These are phyloP conservation scores for Eristalis arbustorum DNA, from an alignment of 2,888 invertebrate genomes.

Conservation along the genomic window DNA sequence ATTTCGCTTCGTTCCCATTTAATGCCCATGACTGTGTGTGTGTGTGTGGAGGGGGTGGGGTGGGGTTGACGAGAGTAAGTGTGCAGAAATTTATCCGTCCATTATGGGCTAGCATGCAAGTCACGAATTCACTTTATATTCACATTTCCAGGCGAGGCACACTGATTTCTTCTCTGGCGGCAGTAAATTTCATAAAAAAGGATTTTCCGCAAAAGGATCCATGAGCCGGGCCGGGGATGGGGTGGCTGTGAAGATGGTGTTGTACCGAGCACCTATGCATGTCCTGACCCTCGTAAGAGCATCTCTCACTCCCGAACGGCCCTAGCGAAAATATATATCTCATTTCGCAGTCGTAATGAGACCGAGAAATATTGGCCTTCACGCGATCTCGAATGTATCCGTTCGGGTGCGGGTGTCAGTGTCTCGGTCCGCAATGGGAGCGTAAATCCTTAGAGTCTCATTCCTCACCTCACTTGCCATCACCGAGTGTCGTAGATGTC, in stretches of 20 bases:
- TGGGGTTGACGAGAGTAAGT: neutral
- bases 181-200: conserved; percentile 66
- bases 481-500: neutral
- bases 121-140: conserved; percentile 71
- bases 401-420: neutral
- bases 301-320: conserved; percentile 17
- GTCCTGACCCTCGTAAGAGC: neutral
- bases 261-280: neutral
- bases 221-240: neutral
- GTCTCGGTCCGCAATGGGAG: neutral
- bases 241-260: neutral
- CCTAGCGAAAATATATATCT: conserved; percentile 25
- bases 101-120: conserved; percentile 68
- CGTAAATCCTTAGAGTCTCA: neutral
- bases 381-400: conserved; percentile 30
- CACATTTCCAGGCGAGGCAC: conserved; percentile 64
- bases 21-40: conserved; percentile 7
- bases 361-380: conserved; percentile 61
- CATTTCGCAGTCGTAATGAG: conserved; percentile 26
- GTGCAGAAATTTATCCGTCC: conserved; percentile 53
- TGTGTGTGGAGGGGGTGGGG: neutral
- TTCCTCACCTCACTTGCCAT: neutral
- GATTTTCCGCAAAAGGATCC: conserved; percentile 24
- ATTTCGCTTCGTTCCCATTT: conserved; percentile 16
- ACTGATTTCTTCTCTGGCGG: conserved; percentile 65